A percentile compares a stretch with the other conserved stretches of the same genome.
These are phyloP conservation scores for Periparus ater DNA, from an alignment of 2,797 vertebrate genomes.

Conservation along the genomic window DNA sequence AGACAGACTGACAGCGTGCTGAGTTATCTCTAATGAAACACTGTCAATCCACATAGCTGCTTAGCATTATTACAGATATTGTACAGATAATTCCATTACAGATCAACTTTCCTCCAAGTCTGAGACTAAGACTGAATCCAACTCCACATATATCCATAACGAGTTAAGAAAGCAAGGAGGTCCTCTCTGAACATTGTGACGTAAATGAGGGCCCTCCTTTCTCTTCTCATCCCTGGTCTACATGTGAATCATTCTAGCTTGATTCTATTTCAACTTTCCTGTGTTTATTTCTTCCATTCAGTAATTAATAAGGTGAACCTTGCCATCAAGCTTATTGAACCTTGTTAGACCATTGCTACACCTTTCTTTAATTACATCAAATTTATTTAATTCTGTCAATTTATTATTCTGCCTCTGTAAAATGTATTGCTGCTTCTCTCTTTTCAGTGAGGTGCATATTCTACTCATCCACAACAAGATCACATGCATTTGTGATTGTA, in stretches of 20 bases:
- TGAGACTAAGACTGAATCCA: neutral
- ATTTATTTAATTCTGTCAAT: neutral
- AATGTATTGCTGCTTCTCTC: neutral
- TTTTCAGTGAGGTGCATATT: neutral
- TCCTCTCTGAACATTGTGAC: neutral
- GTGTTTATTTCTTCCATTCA: neutral
- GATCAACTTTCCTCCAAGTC: neutral
- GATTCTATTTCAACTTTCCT: neutral
- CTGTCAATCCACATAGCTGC: neutral
- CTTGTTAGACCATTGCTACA: neutral
- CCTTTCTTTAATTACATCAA: neutral
- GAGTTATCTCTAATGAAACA: neutral
- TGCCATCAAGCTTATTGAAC: neutral
- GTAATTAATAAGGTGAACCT: neutral
- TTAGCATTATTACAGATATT: neutral
- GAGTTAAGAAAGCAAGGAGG: neutral
- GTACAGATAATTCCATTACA: neutral
- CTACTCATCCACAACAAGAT: neutral
- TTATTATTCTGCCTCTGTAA: neutral
- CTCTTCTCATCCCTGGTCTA: neutral
- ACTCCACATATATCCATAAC: rapidly evolving
- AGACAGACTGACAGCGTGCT: neutral
- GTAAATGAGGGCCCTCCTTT: neutral
- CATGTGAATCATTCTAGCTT: neutral
- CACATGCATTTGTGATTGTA: rapidly evolving